Evolutionary conservation across 2,113 vertebrate genomes (phyloP).

Genomic region (Gavia stellata): DNA sequence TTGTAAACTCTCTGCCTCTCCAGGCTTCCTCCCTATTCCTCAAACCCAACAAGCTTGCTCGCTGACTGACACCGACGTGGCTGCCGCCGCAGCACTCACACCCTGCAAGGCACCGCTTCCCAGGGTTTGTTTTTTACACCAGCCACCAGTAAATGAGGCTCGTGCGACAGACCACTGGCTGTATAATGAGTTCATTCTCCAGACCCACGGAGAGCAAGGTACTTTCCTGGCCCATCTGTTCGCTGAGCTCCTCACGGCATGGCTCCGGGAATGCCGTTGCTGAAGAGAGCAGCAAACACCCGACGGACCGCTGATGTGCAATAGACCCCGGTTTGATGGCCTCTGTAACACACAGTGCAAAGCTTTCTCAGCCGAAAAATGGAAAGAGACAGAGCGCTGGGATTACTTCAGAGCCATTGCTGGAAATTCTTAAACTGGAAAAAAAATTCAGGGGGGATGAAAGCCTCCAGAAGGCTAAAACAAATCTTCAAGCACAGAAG

Average conservation of each 20-base stretch:
- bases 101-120: not conserved
- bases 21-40: not conserved
- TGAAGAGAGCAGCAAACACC: not conserved
- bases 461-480: not conserved
- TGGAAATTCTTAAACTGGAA: not conserved
- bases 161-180: not conserved
- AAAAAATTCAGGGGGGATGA: not conserved
- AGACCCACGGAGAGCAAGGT: not conserved
- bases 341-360: not conserved
- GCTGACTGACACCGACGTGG: fast-evolving
- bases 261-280: not conserved
- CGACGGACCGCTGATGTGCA: not conserved
- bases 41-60: not conserved
- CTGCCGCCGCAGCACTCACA: fast-evolving
- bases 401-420: not conserved
- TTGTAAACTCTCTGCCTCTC: not conserved
- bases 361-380: not conserved
- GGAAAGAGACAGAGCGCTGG: not conserved
- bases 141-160: not conserved
- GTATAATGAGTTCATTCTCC: conserved; percentile 38
- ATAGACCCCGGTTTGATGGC: not conserved
- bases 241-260: not conserved
- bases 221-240: conserved; percentile 35
- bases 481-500: not conserved
- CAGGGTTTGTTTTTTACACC: not conserved